Evolutionary conservation across 2,888 invertebrate genomes (phyloP), one percentile per base, ranked within the genome.

Genomic region (Ornithoptera priamus): DNA sequence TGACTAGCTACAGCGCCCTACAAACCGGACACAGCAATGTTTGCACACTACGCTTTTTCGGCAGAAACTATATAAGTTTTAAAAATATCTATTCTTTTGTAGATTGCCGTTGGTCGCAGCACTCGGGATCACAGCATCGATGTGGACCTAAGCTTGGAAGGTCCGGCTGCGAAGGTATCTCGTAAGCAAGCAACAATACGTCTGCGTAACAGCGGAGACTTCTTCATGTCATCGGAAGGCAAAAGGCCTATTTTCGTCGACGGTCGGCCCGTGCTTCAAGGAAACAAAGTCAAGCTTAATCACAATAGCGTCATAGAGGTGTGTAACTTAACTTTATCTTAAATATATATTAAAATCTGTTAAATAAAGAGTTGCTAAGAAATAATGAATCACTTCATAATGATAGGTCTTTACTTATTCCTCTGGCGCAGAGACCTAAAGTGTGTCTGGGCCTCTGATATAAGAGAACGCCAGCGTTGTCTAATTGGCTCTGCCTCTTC

Each of bases 231-330:
- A 24, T 99, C 99, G 62, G 98, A 99, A 85, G 99, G 99, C 24
- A 98, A 98, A 83, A 93, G 99, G 72, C 97, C 99, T 2, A 96
- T 99, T 80, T 98, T 97, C 85, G 97, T 99, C 7, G 99, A 99
- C 85, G 98, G 99, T 2, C 95, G 96, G 72, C 98, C 99, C 0
- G 94, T 99, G 68, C 93, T 98, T 15, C 95, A 95, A 65, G 98
- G 98, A 62, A 97, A 96, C 87, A 98, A 98, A 93, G 96, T 97
- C 69, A 96, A 97, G 78, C 93, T 99, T 20, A 96, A 96, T 81
- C 97, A 99, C 87, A 99, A 99, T 85, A 97, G 98, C 73, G 97
- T 99, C 17, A 96, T 99, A 67, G 99, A 99, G 95, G 97, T 97
- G 86, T 67, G 76, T 71, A 68, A 17, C 61, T n/a, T 15, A 15